These are phyloP conservation scores for Fundulus diaphanus DNA, from an alignment of 2,797 vertebrate species.

Conservation along the genomic window DNA sequence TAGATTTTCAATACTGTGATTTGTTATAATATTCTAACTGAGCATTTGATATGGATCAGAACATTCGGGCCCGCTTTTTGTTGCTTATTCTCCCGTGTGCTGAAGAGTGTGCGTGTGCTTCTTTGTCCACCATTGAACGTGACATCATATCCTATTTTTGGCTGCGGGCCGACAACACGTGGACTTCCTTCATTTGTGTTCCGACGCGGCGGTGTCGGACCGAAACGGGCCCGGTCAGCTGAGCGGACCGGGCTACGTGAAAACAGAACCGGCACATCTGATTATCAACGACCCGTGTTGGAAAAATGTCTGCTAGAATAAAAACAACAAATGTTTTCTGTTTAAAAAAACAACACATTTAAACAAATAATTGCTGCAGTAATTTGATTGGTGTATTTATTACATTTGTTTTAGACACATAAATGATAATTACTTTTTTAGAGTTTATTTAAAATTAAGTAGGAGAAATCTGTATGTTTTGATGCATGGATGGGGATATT, in stretches of 20 bases:
- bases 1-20: conserved; percentile 68
- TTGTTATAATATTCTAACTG: conserved; percentile 51
- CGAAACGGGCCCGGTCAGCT: not conserved
- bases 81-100: not conserved
- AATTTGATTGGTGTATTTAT: no score
- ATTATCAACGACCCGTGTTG: no score
- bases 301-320: not conserved
- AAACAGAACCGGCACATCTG: not conserved
- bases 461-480: no score
- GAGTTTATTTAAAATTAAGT: no score
- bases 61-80: conserved; percentile 4
- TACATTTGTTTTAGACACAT: not conserved
- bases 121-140: conserved; percentile 42
- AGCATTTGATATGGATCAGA: conserved; percentile 55
- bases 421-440: not conserved
- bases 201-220: conserved; percentile 36
- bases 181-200: conserved; percentile 53
- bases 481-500: no score
- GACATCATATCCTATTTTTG: conserved; percentile 63
- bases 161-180: conserved; percentile 23
- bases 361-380: no score
- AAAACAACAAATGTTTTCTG: not conserved
- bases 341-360: no score
- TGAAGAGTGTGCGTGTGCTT: not conserved
- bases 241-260: not conserved